Base-by-base conservation (phyloP, 2,797 vertebrate genomes). In the Platalea minor region DNA sequence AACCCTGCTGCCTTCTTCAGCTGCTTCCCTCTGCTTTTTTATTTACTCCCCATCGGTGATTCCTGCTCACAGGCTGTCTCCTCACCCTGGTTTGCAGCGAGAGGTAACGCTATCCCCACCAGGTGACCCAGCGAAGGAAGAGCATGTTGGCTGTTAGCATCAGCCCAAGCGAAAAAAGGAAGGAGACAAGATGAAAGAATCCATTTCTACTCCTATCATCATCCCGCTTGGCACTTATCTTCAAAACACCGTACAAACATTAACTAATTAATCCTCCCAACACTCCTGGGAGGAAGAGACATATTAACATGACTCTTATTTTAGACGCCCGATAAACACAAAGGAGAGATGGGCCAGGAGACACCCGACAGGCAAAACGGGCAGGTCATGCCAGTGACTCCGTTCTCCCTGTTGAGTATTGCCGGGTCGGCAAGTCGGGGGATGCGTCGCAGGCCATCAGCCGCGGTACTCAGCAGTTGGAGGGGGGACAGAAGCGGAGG, bases 211-310 rank as follows among this genome's bases (percentile, higher is more conserved):
- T 93, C 48, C 72, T 26, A 21, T 68, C 75, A 51, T 88, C 51
- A 84, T 65, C 74, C 89, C 1, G 11, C 84, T 61, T 57, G 68
- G 65, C 76, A 80, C 65, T 77, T 93, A 69, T 61, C 80, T 85
- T 89, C 77, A 88, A 77, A 95, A 89, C 85, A 77, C 86, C 35
- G 11, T 72, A 73, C 77, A 84, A 92, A 89, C 50, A 94, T 86
- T 43, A 74, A 60, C 70, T 77, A 91, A 95, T 92, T 43, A 94
- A 93, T 89, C 82, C 70, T 83, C 39, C 64, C 46, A 64, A 10
- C 54, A 5, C 72, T 74, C 85, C 39, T 28, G 68, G 79, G 76
- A 94, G 72, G 81, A 94, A 91, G 77, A 81, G 60, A 74, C n/a
- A 10, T 57, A 84, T 51, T 39, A 64, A 23, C 46, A 59, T 8